phyloP scores from a whole-genome alignment of 2,888 invertebrate genomes.

The Thymelicus lineola region DNA sequence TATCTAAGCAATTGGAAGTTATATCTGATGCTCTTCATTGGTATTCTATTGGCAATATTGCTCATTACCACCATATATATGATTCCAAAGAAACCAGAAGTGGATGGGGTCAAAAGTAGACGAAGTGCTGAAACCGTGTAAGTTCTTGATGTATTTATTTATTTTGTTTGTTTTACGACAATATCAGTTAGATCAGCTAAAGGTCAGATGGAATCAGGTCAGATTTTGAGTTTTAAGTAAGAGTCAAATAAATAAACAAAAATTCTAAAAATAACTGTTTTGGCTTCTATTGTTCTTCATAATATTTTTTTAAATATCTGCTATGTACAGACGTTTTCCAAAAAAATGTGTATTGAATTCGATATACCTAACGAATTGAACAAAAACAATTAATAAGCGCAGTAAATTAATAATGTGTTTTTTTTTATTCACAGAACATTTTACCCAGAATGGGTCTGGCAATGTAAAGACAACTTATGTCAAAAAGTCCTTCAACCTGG shows the following conservation, averaged over 20 bases:
- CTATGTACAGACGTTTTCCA: no score
- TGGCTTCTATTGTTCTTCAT: no score
- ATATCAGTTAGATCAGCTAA: no score
- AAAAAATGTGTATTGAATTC: no score
- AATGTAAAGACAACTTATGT: slow-evolving; percentile 60
- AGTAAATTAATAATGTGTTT: not conserved
- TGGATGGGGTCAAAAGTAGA: not conserved
- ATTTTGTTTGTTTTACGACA: not conserved
- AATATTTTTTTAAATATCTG: no score
- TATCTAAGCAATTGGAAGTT: slow-evolving; percentile 26
- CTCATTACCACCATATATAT: slow-evolving; percentile 11
- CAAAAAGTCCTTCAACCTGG: slow-evolving; percentile 53
- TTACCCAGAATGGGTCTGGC: slow-evolving; percentile 50
- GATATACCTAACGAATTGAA: no score
- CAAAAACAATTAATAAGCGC: no score
- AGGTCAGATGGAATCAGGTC: no score
- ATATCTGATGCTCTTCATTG: slow-evolving; percentile 21
- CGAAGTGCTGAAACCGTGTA: slow-evolving; percentile 27
- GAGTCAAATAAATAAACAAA: no score
- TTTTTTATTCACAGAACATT: slow-evolving; percentile 27
- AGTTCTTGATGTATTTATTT: slow-evolving; percentile 2
- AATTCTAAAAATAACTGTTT: no score
- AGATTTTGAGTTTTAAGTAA: no score
- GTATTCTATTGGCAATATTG: slow-evolving; percentile 7
- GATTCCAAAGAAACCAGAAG: slow-evolving; percentile 5